These are phyloP conservation scores for Nasonia longicornis DNA, from an alignment of 1,140 invertebrate species.

Conservation along the genomic window DNA sequence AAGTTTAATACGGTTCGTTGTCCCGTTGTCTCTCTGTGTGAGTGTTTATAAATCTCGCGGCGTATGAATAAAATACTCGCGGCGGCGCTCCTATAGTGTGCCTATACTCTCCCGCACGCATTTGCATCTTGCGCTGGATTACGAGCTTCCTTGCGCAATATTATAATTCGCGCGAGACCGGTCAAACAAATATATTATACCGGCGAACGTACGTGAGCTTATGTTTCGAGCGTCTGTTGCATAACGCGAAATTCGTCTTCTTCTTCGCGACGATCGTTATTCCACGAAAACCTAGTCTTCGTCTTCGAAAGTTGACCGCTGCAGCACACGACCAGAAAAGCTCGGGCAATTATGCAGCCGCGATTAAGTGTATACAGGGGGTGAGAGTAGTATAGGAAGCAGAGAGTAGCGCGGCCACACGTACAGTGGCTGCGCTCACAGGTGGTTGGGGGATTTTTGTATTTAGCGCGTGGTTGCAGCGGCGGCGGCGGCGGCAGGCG, in stretches of 20 bases:
- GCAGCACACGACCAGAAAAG: conserved; percentile 58
- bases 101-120: conserved; percentile 51
- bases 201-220: neutral
- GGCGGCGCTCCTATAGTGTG: neutral
- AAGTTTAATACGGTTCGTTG: conserved; percentile 37
- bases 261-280: too few species aligned
- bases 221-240: too few species aligned
- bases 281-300: too few species aligned
- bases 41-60: conserved; percentile 21
- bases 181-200: neutral
- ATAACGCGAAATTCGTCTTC: too few species aligned
- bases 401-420: too few species aligned
- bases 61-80: conserved; percentile 60
- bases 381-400: conserved; percentile 16
- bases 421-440: conserved; percentile 58
- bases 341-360: conserved; percentile 67
- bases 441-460: conserved; percentile 70
- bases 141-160: conserved; percentile 60
- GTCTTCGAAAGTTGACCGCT: neutral
- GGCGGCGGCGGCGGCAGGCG: conserved; percentile 52
- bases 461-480: conserved; percentile 59
- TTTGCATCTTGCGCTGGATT: conserved; percentile 57
- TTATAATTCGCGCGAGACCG: conserved; percentile 57
- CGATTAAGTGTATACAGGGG: conserved; percentile 65
- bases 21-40: neutral